Evolutionary conservation across 2,888 invertebrate species (phyloP), one percentile per base, ranked within the genome.

Genomic region (Leptinotarsa peninsularis): DNA sequence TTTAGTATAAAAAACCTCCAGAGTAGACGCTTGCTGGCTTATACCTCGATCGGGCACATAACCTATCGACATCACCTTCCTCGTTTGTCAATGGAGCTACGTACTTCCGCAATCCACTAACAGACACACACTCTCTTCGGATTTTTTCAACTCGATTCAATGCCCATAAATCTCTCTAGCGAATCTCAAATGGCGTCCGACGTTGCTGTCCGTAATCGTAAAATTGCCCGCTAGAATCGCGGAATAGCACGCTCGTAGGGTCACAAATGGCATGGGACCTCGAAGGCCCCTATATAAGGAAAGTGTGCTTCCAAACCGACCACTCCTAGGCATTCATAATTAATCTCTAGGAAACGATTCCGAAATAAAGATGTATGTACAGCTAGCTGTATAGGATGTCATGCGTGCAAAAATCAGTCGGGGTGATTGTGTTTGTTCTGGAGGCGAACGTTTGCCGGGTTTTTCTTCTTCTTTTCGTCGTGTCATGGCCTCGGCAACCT

Each of bases 251-350:
- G 50, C 49, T 68, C 50, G 54, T 49, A 54, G 56, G 69, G 70
- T 70, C 70, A 58, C 49, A 70, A 33, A 50, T 58, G 70, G 70
- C 70, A 43, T 58, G 43, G 49, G 70, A 70, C 70, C 70, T 58
- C 70, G 43, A 21, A 21, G 58, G 49, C 58, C 70, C 49, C 70
- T 58, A 17, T 43, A 70, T 70, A 70, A 70, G 70, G 70, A 58
- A 70, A 70, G 70, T 70, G 49, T 56, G 70, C 49, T 70, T 58
- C 58, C 4, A 21, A 58, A n/a, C 49, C 5, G 5, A 27, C 58
- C 70, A 70, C 70, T 70, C 70, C 70, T 49, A 49, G 70, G 58
- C 43, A 58, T 56, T 43, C 17, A 18, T 56, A 33, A 43, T 33
- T 33, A 21, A 33, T 7, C 69, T 54, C 56, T 21, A 23, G 69